These are phyloP conservation scores for Drosophila equinoxialis DNA, from an alignment of 1,140 invertebrate genomes.

Conservation along the genomic window DNA sequence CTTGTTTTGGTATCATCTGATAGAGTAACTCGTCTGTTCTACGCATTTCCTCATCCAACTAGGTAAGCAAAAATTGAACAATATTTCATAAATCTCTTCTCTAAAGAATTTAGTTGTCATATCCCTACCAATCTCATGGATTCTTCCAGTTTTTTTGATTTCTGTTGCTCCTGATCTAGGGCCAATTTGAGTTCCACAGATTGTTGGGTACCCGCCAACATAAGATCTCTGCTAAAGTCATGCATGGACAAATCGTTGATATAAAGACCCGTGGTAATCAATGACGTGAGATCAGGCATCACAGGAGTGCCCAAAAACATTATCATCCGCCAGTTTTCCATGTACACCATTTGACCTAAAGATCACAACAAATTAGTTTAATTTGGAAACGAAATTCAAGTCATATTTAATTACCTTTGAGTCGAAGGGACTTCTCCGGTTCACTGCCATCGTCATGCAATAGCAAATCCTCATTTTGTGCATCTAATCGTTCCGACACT, in stretches of 20 bases:
- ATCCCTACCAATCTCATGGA: conserved; percentile 88
- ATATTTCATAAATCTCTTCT: too few species aligned
- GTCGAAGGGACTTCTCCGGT: conserved; percentile 88
- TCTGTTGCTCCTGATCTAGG: conserved; percentile 97
- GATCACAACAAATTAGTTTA: background rate
- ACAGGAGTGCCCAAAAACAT: conserved; percentile 98
- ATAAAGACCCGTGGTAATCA: conserved; percentile 94
- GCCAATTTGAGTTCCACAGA: conserved; percentile 97
- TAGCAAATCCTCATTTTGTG: conserved; percentile 85
- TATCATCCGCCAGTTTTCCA: conserved; percentile 98
- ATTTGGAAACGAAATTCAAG: background rate
- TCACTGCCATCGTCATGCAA: conserved; percentile 87
- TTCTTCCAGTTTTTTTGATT: conserved; percentile 97
- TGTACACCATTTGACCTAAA: conserved; percentile 98
- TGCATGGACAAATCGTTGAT: conserved; percentile 99
- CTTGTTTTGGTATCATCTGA: conserved; percentile 99
- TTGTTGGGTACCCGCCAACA: conserved; percentile 98
- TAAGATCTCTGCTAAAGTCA: conserved; percentile 97
- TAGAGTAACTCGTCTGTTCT: conserved; percentile 97
- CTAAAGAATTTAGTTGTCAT: background rate
- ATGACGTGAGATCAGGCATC: conserved; percentile 94
- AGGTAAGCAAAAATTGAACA: conserved; percentile 69
- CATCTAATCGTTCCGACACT: conserved; percentile 87
- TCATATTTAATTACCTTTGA: conserved; percentile 88
- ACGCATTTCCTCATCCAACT: conserved; percentile 97